Evolutionary conservation across 2,888 invertebrate genomes (phyloP).

Genomic region (Elysia crispata): DNA sequence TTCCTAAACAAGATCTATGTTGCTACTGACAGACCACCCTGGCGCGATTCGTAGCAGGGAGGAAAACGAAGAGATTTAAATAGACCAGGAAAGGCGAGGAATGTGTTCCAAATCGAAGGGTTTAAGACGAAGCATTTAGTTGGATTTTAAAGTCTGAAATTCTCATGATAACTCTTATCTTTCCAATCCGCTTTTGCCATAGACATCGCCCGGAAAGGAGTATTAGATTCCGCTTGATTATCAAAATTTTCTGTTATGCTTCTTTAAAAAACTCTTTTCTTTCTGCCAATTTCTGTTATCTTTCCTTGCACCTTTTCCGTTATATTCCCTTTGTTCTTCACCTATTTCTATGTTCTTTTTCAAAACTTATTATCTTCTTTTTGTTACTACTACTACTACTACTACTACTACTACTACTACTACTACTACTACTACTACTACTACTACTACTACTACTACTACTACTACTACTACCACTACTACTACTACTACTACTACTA

Average conservation of each 20-base stretch:
- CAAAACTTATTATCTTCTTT: too few relatives aligned
- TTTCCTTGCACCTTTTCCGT: neutral
- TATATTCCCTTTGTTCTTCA: neutral
- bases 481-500: conserved; percentile 77
- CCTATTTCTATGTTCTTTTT: neutral
- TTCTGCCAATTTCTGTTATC: too few relatives aligned
- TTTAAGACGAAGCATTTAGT: too few relatives aligned
- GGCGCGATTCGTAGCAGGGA: neutral
- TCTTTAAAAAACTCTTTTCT: too few relatives aligned
- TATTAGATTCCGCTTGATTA: too few relatives aligned
- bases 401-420: conserved; percentile 10
- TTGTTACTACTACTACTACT: neutral
- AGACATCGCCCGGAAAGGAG: too few relatives aligned
- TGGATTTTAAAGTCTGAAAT: too few relatives aligned
- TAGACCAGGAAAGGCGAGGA: neutral
- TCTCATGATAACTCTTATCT: too few relatives aligned
- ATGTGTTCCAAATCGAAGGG: neutral
- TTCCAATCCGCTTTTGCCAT: too few relatives aligned
- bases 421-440: conserved; percentile 78
- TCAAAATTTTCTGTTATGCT: too few relatives aligned
- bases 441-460: conserved; percentile 78
- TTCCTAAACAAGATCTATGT: too few relatives aligned
- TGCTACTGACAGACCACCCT: neutral
- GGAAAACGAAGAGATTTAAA: neutral
- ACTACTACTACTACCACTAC: conserved; percentile 52